phyloP scores from a whole-genome alignment of 2,888 invertebrate species.

The Mechanitis messenoides region DNA sequence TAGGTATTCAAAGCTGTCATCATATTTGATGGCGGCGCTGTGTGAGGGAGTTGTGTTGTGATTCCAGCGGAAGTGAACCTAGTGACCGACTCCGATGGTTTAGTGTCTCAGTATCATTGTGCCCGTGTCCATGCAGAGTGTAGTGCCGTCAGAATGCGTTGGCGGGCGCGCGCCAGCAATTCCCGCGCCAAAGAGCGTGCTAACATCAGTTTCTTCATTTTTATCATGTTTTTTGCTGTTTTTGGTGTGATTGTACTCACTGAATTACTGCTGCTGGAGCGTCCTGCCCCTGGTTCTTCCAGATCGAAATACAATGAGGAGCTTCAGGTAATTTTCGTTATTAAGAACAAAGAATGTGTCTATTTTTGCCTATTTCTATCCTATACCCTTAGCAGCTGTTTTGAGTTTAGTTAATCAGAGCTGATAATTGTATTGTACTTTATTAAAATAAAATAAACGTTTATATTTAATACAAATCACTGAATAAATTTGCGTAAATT shows the following conservation, averaged over 20 bases:
- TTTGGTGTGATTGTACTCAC: conserved; percentile 92
- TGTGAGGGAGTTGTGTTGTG: conserved; percentile 47
- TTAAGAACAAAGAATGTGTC: not conserved
- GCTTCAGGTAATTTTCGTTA: conserved; percentile 73
- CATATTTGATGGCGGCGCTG: conserved; percentile 36
- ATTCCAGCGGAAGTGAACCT: conserved; percentile 43
- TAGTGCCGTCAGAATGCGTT: conserved; percentile 60
- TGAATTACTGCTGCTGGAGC: conserved; percentile 81
- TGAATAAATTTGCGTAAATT: too few species aligned
- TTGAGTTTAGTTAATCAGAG: too few species aligned
- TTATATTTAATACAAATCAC: too few species aligned
- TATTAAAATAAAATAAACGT: too few species aligned
- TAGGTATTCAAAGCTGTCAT: conserved; percentile 23
- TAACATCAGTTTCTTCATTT: conserved; percentile 92
- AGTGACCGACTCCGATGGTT: conserved; percentile 37
- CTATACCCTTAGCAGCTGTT: too few species aligned
- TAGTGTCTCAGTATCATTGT: conserved; percentile 41
- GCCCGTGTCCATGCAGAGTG: conserved; percentile 49
- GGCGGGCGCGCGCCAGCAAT: conserved; percentile 67
- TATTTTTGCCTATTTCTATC: not conserved
- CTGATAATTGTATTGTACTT: too few species aligned
- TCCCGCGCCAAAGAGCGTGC: conserved; percentile 85
- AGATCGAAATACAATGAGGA: conserved; percentile 83
- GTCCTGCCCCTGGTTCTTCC: conserved; percentile 68
- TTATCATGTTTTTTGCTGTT: conserved; percentile 92